Percentiles rank a stretch among this genome's conserved stretches.
Conservation (phyloP, 2,113 vertebrate genomes). For the Isurus oxyrinchus region DNA sequence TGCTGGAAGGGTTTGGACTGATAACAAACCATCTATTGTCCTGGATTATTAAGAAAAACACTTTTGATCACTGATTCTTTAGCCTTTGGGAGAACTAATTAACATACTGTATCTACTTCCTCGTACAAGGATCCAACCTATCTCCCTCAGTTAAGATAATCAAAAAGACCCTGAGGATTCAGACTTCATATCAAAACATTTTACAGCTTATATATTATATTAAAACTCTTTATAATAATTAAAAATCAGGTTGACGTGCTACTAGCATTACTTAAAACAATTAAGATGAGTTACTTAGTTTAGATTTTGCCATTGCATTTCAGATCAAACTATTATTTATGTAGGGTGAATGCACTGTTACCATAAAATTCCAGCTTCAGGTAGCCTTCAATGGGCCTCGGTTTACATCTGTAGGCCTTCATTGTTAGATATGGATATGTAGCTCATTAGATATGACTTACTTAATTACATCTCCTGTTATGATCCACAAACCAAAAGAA, state of each 20-base stretch:
- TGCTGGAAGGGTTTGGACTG: background rate
- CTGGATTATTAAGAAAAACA: background rate
- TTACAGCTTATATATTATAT: background rate
- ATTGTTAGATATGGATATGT: background rate
- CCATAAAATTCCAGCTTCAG: background rate
- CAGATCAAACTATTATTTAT: background rate
- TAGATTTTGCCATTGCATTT: background rate
- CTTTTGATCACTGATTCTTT: background rate
- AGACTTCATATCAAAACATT: background rate
- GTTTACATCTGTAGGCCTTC: background rate
- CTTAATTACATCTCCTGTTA: background rate
- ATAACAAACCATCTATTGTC: background rate
- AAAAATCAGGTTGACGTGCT: background rate
- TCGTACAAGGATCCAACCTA: background rate
- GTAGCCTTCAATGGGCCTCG: background rate
- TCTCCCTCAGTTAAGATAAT: background rate
- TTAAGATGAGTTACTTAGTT: background rate
- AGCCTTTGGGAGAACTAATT: background rate
- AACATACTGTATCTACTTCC: background rate
- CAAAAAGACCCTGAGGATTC: background rate
- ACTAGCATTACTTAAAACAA: background rate
- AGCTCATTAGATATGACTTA: background rate
- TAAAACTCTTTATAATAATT: background rate
- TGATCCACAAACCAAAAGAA: background rate
- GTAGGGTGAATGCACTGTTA: background rate